phyloP scores from a whole-genome alignment of 37 sponge, comb jelly and placozoan species.

The Amphimedon queenslandica region DNA sequence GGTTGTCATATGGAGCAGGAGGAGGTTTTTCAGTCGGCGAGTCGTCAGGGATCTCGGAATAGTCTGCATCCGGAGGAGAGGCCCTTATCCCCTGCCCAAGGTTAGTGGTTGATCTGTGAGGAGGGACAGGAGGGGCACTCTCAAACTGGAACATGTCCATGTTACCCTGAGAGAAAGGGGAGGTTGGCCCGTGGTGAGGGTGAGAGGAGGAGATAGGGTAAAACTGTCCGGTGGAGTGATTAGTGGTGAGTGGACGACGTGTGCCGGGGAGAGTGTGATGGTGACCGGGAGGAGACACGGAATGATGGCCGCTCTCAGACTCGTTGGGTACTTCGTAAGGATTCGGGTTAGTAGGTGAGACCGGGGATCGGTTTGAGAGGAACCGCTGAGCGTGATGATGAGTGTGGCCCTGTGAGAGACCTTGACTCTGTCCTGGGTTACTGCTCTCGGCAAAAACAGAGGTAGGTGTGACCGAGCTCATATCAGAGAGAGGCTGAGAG shows the following conservation, averaged over 20 bases:
- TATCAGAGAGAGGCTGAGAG: conserved; percentile 3
- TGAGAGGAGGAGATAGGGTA: neutral
- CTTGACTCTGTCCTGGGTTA: neutral
- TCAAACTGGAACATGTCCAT: neutral
- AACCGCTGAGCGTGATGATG: neutral
- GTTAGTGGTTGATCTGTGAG: neutral
- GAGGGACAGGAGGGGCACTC: neutral
- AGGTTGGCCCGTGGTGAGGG: neutral
- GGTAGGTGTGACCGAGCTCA: neutral
- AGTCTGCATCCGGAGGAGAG: neutral
- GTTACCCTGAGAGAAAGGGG: neutral
- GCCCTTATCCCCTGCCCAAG: neutral
- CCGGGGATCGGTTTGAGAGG: neutral
- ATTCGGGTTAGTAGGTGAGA: neutral
- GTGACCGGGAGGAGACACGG: neutral
- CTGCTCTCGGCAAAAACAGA: neutral
- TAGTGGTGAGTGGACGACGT: neutral
- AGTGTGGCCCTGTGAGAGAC: too few relatives aligned
- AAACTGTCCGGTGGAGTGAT: neutral
- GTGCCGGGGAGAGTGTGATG: neutral
- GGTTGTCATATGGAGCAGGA: neutral
- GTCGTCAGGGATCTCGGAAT: conserved; percentile 1
- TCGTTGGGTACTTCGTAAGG: conserved; percentile 5
- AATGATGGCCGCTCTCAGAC: neutral
- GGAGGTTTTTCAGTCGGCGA: neutral